Evolutionary conservation across 2,888 invertebrate genomes (phyloP), one percentile per base, ranked within the genome.

Genomic region (Lamellibrachia satsuma): DNA sequence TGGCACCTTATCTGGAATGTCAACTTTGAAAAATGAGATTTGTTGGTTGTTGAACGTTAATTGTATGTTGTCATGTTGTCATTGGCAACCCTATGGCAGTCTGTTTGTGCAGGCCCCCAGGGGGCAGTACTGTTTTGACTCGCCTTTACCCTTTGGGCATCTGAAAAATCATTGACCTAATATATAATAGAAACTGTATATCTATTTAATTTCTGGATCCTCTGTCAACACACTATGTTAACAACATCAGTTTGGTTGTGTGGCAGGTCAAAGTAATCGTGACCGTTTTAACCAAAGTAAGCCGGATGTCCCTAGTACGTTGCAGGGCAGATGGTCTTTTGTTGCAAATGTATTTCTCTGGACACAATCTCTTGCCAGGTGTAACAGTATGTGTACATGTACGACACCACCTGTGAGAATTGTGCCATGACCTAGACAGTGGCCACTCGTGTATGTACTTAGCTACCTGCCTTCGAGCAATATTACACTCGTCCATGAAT

Each of bases 391-490:
- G 39, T 39, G 39, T 39, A 39, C 39, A 39, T 1, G 39, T 39
- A 39, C 39, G 39, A 39, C 39, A 39, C 39, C 39, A 39, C 39
- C 39, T 39, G 39, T 39, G 39, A 39, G 39, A 39, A 39, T 39
- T 39, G 39, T 39, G 39, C 39, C 39, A 0, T 39, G 39, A 39
- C 39, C 39, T 39, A 39, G 39, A 39, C 39, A 39, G 22, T 75
- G 75, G 15, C 15, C 15, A 55, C 55, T 55, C 6, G n/a, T 75
- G n/a, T 75, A 75, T 75, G 75, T 75, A 75, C 75, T 22, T 22
- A 75, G 75, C 75, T 75, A 75, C 75, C 75, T 75, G 75, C 75
- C 75, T 75, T 75, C 75, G n/a, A 75, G 75, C 75, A 75, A n/a
- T 75, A 22, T 15, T 75, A 75, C n/a, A 75, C 22, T 15, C n/a